phyloP scores from a whole-genome alignment of 2,797 vertebrate genomes.

The Chelon labrosus region DNA sequence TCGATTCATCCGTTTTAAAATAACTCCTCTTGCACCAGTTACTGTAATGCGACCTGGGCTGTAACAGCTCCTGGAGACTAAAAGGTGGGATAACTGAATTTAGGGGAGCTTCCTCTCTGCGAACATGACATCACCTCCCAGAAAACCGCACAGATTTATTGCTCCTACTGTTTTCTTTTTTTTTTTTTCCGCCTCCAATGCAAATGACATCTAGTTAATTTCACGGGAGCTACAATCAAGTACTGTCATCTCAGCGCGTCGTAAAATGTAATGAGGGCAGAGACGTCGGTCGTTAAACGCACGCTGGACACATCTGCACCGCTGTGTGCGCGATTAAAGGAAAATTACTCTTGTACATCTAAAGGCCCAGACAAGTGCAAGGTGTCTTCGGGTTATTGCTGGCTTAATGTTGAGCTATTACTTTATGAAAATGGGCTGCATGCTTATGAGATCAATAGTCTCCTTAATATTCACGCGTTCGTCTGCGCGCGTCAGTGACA shows the following conservation, averaged over 20 bases:
- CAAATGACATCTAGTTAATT: constrained; percentile 39
- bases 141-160: not conserved
- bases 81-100: constrained; percentile 33
- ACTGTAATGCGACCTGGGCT: not conserved
- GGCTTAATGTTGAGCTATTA: not conserved
- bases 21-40: not conserved
- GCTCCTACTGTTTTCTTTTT: not conserved
- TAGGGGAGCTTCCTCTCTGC: constrained; percentile 24
- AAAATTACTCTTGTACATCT: not conserved
- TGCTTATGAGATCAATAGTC: not conserved
- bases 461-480: constrained; percentile 12
- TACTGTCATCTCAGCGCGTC: constrained; percentile 37
- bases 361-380: not conserved
- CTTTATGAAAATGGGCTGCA: not conserved
- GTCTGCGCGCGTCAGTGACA: constrained; percentile 64
- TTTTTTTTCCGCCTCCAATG: not conserved
- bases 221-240: constrained; percentile 28
- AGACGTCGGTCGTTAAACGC: constrained; percentile 51
- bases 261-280: constrained; percentile 63
- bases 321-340: constrained; percentile 1
- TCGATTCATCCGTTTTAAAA: constrained; percentile 10
- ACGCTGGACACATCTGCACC: constrained; percentile 15
- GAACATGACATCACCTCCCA: constrained; percentile 58
- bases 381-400: too few species aligned
- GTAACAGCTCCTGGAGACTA: constrained; percentile 15